Base-by-base conservation (phyloP, 1,140 invertebrate genomes). In the Sarcophaga bullata region DNA sequence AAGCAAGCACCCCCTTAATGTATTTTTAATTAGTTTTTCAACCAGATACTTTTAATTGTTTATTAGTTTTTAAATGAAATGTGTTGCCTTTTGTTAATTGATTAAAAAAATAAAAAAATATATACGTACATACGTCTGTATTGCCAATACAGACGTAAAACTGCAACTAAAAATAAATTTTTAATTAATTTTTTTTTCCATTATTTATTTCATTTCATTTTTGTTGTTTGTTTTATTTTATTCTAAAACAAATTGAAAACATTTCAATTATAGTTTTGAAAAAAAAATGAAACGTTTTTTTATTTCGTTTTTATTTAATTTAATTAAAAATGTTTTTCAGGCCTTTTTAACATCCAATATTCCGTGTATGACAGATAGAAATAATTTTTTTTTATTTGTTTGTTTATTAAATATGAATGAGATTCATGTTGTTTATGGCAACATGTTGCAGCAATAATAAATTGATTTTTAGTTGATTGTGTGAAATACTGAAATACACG, bases 191-290 rank as follows among this genome's bases (percentile, higher is more conserved):
- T 37, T 37, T 37, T 37, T 37, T 37, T 37, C 25, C 25, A 37
- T 68, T 68, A 2, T 68, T 68, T 19, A 68, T 9, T 19, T 19
- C 62, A 68, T 68, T 19, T 68, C 8, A 25, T 19, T 2, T 68
- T 68, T 52, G 9, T 52, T 13, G 50, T 10, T 37, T 37, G 25
- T 37, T 37, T 37, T 37, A 4, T 19, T 17, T 25, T 68, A n/a
- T 68, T 25, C 62, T 68, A 25, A 68, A 68, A 68, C 62, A 68
- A 68, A 68, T 68, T 19, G 17, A 68, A 68, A 68, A 68, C 62
- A 68, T 68, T 68, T 68, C 19, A 68, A 68, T 68, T 68, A 68
- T 19, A 68, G 62, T 68, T 68, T 58, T 58, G 54, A 15, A 68
- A n/a, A 68, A 68, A 68, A 68, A 52, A 10, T 52, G 6, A 10